phyloP scores from a whole-genome alignment of 2,113 vertebrate genomes.

The Macquaria ambigua region DNA sequence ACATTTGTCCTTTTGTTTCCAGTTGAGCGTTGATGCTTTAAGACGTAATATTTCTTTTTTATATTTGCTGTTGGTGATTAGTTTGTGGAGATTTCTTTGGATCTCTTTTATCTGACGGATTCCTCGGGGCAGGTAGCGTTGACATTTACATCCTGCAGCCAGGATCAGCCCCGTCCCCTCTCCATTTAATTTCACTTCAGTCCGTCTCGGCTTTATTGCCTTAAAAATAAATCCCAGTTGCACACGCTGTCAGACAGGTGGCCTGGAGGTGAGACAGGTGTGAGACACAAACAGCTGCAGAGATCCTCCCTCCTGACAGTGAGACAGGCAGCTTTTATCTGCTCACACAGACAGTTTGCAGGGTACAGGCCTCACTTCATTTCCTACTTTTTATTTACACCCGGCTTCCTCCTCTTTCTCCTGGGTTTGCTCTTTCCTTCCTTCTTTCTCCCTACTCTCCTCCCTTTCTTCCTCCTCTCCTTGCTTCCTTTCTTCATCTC shows the following conservation, averaged over 20 bases:
- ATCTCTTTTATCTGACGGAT: neutral
- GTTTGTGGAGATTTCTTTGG: neutral
- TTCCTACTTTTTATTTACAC: neutral
- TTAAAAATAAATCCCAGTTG: neutral
- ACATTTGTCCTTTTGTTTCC: too few relatives aligned
- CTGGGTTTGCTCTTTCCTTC: neutral
- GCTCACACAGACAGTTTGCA: neutral
- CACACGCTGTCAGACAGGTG: neutral
- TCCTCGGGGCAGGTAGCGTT: conserved; percentile 3
- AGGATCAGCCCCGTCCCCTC: neutral
- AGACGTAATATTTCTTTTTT: too few relatives aligned
- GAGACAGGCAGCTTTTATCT: neutral
- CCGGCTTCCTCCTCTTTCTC: neutral
- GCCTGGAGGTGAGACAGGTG: neutral
- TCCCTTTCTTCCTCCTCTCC: neutral
- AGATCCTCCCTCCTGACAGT: neutral
- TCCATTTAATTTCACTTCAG: neutral
- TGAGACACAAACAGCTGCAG: neutral
- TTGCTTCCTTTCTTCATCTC: neutral
- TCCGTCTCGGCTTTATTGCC: neutral
- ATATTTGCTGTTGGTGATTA: neutral
- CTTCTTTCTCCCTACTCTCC: neutral
- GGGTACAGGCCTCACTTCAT: too few relatives aligned
- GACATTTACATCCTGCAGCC: conserved; percentile 31
- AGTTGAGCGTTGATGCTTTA: neutral